Evolutionary conservation across 2,113 vertebrate species (phyloP).

Genomic region (Corythornis madagascariensis): DNA sequence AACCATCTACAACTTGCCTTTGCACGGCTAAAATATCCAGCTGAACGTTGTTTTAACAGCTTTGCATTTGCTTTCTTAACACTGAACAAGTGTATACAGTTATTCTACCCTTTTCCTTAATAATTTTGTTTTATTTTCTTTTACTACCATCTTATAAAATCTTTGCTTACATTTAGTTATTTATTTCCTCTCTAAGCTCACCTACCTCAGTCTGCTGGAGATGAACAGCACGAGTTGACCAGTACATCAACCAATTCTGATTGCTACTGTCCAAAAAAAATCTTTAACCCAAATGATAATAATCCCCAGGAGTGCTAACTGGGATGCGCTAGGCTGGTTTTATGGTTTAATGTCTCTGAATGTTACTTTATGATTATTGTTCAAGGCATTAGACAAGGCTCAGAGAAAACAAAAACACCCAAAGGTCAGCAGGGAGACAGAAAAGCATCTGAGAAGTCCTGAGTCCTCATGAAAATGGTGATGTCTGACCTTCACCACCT

Average conservation of each 20-base stretch:
- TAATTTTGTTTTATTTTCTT: not conserved
- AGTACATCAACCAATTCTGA: not conserved
- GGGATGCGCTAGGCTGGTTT: not conserved
- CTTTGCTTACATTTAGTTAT: not conserved
- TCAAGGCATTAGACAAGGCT: slow-evolving; percentile 20
- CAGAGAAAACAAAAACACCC: not conserved
- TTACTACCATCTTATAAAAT: not conserved
- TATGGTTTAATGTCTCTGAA: not conserved
- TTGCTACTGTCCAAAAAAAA: not conserved
- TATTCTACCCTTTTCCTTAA: not conserved
- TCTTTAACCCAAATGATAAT: not conserved
- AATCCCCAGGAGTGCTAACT: not conserved
- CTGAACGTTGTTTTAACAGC: not conserved
- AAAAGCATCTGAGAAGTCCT: not conserved
- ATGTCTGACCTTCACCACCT: not conserved
- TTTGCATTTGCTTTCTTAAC: not conserved
- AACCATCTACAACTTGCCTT: not conserved
- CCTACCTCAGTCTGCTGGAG: not conserved
- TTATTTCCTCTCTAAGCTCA: not conserved
- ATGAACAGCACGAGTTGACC: not conserved
- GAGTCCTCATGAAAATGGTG: not conserved
- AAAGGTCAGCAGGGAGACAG: slow-evolving; percentile 5
- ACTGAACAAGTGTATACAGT: not conserved
- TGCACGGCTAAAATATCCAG: not conserved
- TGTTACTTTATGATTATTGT: slow-evolving; percentile 47